phyloP scores from a whole-genome alignment of 2,113 vertebrate species.

The Chionomys nivalis region DNA sequence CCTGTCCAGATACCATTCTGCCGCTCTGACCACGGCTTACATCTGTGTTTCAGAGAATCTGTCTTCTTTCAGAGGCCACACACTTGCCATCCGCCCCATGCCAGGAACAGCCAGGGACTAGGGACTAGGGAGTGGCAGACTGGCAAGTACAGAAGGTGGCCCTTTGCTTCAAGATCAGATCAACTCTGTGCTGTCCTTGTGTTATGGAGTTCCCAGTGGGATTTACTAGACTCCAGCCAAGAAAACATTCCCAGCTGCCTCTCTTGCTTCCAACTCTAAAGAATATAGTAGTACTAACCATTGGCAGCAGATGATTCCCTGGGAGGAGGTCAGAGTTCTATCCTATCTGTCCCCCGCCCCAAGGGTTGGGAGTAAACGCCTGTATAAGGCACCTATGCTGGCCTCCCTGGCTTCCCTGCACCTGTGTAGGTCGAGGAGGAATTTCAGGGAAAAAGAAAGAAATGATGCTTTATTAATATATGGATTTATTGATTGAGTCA shows the following conservation, averaged over 20 bases:
- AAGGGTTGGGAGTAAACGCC: neutral
- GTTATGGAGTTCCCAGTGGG: neutral
- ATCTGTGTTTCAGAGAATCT: neutral
- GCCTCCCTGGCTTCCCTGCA: neutral
- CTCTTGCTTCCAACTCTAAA: neutral
- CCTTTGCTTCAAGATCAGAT: neutral
- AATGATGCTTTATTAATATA: neutral
- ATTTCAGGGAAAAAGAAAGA: neutral
- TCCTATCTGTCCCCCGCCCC: neutral
- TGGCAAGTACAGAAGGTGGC: neutral
- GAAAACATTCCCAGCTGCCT: neutral
- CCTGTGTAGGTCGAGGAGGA: neutral
- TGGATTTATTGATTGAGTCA: neutral
- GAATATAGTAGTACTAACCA: neutral
- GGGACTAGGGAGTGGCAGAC: neutral
- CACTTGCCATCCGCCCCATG: neutral
- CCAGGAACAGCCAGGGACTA: neutral
- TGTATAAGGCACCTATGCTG: accelerated
- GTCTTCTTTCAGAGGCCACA: neutral
- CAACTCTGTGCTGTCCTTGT: neutral
- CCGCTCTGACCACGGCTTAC: neutral
- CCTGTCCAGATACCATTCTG: neutral
- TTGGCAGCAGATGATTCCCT: neutral
- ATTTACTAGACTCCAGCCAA: neutral
- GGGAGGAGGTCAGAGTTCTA: neutral